phyloP scores from a whole-genome alignment of 2,797 vertebrate species.

The Schizothorax lantsangensis region DNA sequence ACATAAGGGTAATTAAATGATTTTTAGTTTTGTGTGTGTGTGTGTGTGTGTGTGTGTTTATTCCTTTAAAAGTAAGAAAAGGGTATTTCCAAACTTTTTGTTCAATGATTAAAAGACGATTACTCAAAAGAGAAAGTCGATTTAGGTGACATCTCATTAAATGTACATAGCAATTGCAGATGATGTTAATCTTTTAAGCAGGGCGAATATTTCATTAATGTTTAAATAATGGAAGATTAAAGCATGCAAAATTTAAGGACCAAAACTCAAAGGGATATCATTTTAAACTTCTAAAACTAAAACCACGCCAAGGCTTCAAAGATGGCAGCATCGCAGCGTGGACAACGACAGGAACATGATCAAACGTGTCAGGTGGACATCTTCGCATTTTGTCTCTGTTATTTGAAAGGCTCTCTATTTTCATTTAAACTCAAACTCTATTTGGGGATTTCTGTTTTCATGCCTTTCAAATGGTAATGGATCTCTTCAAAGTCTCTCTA shows the following conservation, averaged over 20 bases:
- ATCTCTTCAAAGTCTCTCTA: conserved; percentile 37
- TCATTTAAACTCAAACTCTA: conserved; percentile 39
- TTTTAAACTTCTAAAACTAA: conserved; percentile 20
- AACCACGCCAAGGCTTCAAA: conserved; percentile 8
- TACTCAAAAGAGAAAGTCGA: conserved; percentile 29
- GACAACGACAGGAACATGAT: neutral
- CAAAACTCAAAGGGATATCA: conserved; percentile 7
- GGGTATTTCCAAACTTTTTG: conserved; percentile 30
- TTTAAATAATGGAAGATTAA: conserved; percentile 53
- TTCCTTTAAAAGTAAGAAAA: conserved; percentile 5
- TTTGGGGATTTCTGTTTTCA: conserved; percentile 35
- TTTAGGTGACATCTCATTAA: conserved; percentile 43
- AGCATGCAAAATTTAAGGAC: conserved; percentile 49
- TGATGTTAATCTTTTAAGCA: conserved; percentile 38
- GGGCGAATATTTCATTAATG: conserved; percentile 49
- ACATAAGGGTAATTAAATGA: neutral
- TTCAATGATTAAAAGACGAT: conserved; percentile 51
- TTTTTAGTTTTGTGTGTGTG: neutral
- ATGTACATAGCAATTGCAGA: conserved; percentile 47
- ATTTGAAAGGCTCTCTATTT: conserved; percentile 49
- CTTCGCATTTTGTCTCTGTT: conserved; percentile 15
- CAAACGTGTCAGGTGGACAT: conserved; percentile 33
- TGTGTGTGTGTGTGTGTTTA: neutral
- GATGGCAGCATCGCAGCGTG: neutral
- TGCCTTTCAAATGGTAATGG: conserved; percentile 32